Base-by-base conservation (phyloP, 2,888 invertebrate species). In the Mellilla xanthometata region DNA sequence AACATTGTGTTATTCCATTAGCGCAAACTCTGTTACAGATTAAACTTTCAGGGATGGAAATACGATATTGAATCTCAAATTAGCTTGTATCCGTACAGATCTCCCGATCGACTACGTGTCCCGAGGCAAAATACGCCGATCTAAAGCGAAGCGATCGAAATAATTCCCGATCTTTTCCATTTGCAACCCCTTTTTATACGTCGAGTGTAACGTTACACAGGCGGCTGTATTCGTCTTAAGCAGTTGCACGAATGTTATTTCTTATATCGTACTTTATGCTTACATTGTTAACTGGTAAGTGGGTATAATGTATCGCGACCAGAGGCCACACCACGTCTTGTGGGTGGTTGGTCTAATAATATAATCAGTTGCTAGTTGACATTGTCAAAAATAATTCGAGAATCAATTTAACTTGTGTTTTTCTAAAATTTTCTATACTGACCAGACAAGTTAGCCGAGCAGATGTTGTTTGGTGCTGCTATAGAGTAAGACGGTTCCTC, bases 401-500 rank as follows among this genome's bases (percentile, higher is more conserved):
- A 2, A 15, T 5, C 15, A 15, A 15, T 15, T 15, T 15, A 15
- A 15, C 5, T 23, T 23, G 23, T n/a, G n/a, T n/a, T n/a, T n/a
- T n/a, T n/a, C n/a, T 24, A 24, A 2, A 24, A n/a, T 24, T 24
- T 24, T 24, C n/a, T 24, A 4, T 9, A 40, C 84, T 68, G 38
- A 87, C 87, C 84, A 68, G 84, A 49, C 35, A 87, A 61, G 49
- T 68, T 81, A 45, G 80, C 75, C 0, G 86, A 71, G 49, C 86
- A 85, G 7, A 82, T 57, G 34, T 68, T 76, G 7, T 74, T 58
- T 1, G 81, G 65, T 2, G 82, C 61, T 2, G 81, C 74, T 62
- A 87, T 52, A 9, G 80, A 78, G 60, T 84, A 88, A 0, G 73
- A 49, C 0, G 88, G 87, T 52, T 88, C 88, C 36, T 86, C 82